Percentiles rank a stretch among this genome's conserved stretches.
Conservation (phyloP, 2,113 vertebrate species). For the Miniopterus natalensis region DNA sequence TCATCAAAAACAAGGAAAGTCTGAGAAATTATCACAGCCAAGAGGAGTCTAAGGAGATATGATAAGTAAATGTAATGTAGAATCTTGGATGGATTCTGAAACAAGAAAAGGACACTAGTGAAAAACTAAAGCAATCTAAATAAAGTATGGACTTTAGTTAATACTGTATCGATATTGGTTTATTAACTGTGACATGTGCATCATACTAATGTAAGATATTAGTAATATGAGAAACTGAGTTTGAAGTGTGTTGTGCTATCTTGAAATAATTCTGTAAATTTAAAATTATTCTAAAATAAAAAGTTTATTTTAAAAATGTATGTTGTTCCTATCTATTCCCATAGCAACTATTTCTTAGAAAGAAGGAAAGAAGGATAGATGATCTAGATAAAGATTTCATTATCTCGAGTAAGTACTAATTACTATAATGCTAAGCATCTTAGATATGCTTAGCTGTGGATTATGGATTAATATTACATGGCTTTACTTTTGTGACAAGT, state of each 20-base stretch:
- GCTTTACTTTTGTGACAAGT: conserved; percentile 77
- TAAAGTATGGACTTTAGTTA: neutral
- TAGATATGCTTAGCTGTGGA: conserved; percentile 79
- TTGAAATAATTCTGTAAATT: conserved; percentile 15
- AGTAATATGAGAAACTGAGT: neutral
- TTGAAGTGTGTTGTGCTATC: neutral
- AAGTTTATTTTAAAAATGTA: conserved; percentile 45
- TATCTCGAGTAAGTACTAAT: conserved; percentile 73
- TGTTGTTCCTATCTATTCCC: conserved; percentile 81
- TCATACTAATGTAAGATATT: neutral
- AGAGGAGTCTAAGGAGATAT: neutral
- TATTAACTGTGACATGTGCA: conserved; percentile 40
- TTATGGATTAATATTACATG: conserved; percentile 78
- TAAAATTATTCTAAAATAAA: conserved; percentile 53
- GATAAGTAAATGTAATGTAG: conserved; percentile 34
- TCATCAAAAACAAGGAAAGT: conserved; percentile 41
- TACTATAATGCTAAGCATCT: conserved; percentile 73
- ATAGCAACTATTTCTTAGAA: conserved; percentile 80
- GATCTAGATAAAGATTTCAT: conserved; percentile 75
- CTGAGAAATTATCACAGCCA: neutral
- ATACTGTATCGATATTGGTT: neutral
- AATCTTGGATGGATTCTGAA: neutral
- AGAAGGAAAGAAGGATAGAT: conserved; percentile 61
- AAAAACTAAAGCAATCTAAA: conserved; percentile 44
- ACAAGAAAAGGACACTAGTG: neutral